A percentile compares a stretch with the other conserved stretches of the same genome.
phyloP scores from a whole-genome alignment of 2,888 invertebrate species.

The Drosophila rellima region DNA sequence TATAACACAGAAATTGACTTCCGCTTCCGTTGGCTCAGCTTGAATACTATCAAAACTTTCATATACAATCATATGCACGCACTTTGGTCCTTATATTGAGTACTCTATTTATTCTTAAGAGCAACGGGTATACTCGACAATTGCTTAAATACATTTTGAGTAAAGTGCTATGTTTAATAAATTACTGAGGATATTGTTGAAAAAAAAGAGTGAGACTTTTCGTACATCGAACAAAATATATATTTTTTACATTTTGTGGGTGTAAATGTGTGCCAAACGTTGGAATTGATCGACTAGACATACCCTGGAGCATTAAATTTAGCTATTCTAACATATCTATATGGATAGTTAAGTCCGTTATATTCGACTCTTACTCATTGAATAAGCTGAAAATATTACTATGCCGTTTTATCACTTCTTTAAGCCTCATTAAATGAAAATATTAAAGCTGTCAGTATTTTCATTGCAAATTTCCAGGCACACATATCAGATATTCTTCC shows the following conservation, averaged over 20 bases:
- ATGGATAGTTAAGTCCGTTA: too few relatives aligned
- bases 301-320: background rate
- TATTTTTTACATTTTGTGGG: too few relatives aligned
- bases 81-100: slow-evolving; percentile 21
- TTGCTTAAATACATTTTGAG: too few relatives aligned
- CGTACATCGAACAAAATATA: too few relatives aligned
- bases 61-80: slow-evolving; percentile 23
- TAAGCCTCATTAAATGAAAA: background rate
- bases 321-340: too few relatives aligned
- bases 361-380: background rate
- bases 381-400: background rate
- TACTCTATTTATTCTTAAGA: background rate
- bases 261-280: too few relatives aligned
- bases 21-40: slow-evolving; percentile 69
- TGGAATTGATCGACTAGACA: too few relatives aligned
- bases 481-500: background rate
- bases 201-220: too few relatives aligned
- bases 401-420: background rate
- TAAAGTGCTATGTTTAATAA: too few relatives aligned
- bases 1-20: slow-evolving; percentile 65
- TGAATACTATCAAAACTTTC: slow-evolving; percentile 49
- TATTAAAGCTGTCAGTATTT: background rate
- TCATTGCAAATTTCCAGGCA: background rate
- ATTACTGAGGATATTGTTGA: too few relatives aligned
- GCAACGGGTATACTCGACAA: background rate